Evolutionary conservation across 2,888 invertebrate species (phyloP).

Genomic region (Silvanus unidentatus): DNA sequence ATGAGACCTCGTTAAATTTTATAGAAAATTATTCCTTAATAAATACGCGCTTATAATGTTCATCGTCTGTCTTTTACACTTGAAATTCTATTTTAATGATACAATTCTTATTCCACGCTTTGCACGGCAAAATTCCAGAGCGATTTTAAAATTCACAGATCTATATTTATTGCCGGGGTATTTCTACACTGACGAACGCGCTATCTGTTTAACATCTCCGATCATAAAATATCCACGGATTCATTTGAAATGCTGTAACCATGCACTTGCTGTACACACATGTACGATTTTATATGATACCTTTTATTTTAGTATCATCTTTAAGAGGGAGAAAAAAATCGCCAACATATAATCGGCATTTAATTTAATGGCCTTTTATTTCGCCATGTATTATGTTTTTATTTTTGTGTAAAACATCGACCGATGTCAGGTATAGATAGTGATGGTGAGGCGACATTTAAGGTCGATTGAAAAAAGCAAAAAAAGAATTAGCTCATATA

Average conservation of each 20-base stretch:
- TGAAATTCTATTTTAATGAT: constrained; percentile 37
- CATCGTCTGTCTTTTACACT: constrained; percentile 38
- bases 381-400: too few relatives aligned
- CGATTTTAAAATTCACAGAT: constrained; percentile 7
- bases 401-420: not conserved
- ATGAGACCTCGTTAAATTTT: too few relatives aligned
- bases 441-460: not conserved
- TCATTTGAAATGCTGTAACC: constrained; percentile 5
- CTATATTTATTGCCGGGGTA: constrained; percentile 4
- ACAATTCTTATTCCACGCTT: constrained; percentile 34
- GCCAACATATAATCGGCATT: too few relatives aligned
- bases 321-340: too few relatives aligned
- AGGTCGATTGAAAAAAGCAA: not conserved
- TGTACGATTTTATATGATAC: not conserved
- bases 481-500: not conserved
- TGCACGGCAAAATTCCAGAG: constrained; percentile 8
- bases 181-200: constrained; percentile 4
- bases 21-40: too few relatives aligned
- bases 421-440: constrained; percentile 1
- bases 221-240: constrained; percentile 13
- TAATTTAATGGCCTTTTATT: too few relatives aligned
- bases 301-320: not conserved
- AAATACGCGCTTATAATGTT: too few relatives aligned
- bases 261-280: too few relatives aligned
- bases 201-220: constrained; percentile 12